Percentiles rank a stretch among this genome's conserved stretches.
These are phyloP conservation scores for zebrafish (Danio rerio) DNA, from an alignment of 2,113 vertebrate genomes.

Conservation along the genomic window GRCz12tu NC_133183.1:29352501-29353000, in stretches of 20 bases:
- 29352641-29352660: background rate
- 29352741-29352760: background rate
- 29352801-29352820: conserved; percentile 48
- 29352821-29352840: conserved; percentile 57
- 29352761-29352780: background rate
- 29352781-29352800: background rate
- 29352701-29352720: background rate
- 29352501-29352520: too few relatives aligned
- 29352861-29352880: conserved; percentile 53
- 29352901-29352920: conserved; percentile 49
- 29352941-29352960: too few relatives aligned
- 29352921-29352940: conserved; percentile 54
- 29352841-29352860: conserved; percentile 59
- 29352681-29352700: background rate
- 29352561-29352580: background rate
- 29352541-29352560: too few relatives aligned
- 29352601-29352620: conserved; percentile 20
- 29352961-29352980: conserved; percentile 40
- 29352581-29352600: background rate
- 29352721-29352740: background rate
- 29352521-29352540: too few relatives aligned
- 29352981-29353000: conserved; percentile 31
- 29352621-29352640: background rate
- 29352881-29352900: conserved; percentile 53
- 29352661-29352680: background rate